Evolutionary conservation across 2,113 vertebrate species (phyloP), one percentile per base, ranked within the genome.

Genomic region (Meriones unguiculatus): DNA sequence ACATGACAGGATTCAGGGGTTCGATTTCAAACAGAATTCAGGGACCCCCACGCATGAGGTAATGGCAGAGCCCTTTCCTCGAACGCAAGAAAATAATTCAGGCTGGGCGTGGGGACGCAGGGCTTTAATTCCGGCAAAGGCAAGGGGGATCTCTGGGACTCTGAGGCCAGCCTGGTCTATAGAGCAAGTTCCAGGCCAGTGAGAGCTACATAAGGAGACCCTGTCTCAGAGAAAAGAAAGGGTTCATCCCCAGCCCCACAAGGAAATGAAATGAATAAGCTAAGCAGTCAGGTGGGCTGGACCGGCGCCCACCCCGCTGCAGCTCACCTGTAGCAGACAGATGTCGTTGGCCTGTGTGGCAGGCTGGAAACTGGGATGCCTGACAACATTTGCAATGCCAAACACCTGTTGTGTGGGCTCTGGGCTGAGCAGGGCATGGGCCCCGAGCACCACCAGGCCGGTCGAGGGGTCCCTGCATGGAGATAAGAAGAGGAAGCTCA

Each of bases 341-440:
- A 99, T 98, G 91, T 99, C 98, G 0, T 98, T 98, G 90, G 96
- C 69, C 1, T 90, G 70, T 0, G 76, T 93, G 1, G 0, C 0
- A 0, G 93, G 91, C 38, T 94, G 87, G 59, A 97, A 99, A 46
- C 11, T 18, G 0, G 98, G 98, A 89, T 98, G 98, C 7, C 54
- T 67, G 13, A 98, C 20, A 12, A 97, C 97, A 2, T 97, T 76
- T 0, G 0, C 0, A 41, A 99, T 7, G 62, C 95, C 0, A 0
- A 98, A 98, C 57, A 98, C 59, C 91, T 98, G 98, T 80, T 97
- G 98, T 0, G 97, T 97, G 9, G n/a, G 77, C 97, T 99, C 98
- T 0, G 77, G 25, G 6, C 59, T 25, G 7, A 10, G 46, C 75
- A 98, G 88, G n/a, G 77, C 6, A 13, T 99, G 98, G 67, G 98